Base-by-base conservation (phyloP, 2,888 invertebrate genomes). In the Drosophila lutescens region DNA sequence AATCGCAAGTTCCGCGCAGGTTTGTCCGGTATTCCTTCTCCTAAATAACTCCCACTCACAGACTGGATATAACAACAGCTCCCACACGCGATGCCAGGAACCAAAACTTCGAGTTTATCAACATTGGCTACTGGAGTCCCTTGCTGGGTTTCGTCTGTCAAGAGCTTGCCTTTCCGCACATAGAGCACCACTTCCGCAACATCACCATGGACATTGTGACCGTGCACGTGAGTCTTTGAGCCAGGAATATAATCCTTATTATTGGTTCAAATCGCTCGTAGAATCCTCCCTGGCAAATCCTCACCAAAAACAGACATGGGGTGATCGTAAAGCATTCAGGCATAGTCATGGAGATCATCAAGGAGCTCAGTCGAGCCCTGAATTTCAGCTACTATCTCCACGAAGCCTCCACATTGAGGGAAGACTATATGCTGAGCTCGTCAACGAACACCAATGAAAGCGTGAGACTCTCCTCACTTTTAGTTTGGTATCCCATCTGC, bases 211-310 rank as follows among this genome's bases (percentile, higher is more conserved):
- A 96, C 0, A 93, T 97, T 34, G 93, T 96, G 1, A 95, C 96
- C 0, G 95, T 95, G 89, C 95, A 97, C 91, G 97, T 97, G 92
- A 93, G 94, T 78, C 58, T 74, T 81, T 81, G 78, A 81, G 56
- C 65, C 76, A 79, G 77, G 58, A 79, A 83, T 84, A 84, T 69
- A 56, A 38, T 53, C 9, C 23, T 54, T 43, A 74, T 66, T 82
- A 80, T 80, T 84, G 81, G 76, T 74, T 79, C 72, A 67, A 75
- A 80, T 72, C 53, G 67, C 75, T 79, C 71, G 68, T 68, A 98
- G 97, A 96, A 96, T 92, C 97, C 97, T 0, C 97, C 97, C 0
- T 98, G 97, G 97, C 96, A 97, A 88, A 95, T 96, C 38, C 90
- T 97, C 2, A 93, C 93, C 53, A 91, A 92, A 0, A 95, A 95